Evolutionary conservation across 2,888 invertebrate genomes (phyloP).

Genomic region (Cheilosia vulpina): DNA sequence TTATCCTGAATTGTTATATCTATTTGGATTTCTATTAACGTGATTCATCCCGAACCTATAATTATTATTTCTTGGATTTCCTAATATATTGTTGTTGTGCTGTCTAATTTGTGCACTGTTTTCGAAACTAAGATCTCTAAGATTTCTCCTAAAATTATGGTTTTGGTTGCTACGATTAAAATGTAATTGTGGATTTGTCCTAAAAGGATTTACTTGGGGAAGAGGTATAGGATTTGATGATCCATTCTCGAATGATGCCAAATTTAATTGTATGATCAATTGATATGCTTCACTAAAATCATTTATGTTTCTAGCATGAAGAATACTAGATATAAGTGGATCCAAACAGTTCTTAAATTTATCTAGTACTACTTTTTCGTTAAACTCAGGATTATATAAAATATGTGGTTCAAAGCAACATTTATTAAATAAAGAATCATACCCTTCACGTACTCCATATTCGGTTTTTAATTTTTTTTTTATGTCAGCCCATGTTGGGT

Average conservation of each 20-base stretch:
- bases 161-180: slow-evolving; percentile 2
- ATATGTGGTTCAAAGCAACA: too few species aligned
- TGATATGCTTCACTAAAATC: too few species aligned
- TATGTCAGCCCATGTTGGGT: too few species aligned
- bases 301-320: too few species aligned
- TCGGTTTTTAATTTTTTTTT: too few species aligned
- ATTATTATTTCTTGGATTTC: slow-evolving; percentile 5
- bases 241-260: too few species aligned
- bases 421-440: too few species aligned
- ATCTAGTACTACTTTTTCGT: neutral
- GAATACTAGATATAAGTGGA: neutral
- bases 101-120: slow-evolving; percentile 22
- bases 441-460: too few species aligned
- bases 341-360: neutral
- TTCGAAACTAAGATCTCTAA: slow-evolving; percentile 1
- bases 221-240: too few species aligned
- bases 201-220: neutral
- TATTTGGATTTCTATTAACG: neutral
- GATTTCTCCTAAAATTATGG: slow-evolving; percentile 3
- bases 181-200: neutral
- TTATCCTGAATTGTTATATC: neutral
- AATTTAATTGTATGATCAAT: too few species aligned
- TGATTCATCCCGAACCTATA: neutral
- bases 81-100: slow-evolving; percentile 3
- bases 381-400: neutral